phyloP scores from a whole-genome alignment of 2,888 invertebrate species.

The Spialia ferax region DNA sequence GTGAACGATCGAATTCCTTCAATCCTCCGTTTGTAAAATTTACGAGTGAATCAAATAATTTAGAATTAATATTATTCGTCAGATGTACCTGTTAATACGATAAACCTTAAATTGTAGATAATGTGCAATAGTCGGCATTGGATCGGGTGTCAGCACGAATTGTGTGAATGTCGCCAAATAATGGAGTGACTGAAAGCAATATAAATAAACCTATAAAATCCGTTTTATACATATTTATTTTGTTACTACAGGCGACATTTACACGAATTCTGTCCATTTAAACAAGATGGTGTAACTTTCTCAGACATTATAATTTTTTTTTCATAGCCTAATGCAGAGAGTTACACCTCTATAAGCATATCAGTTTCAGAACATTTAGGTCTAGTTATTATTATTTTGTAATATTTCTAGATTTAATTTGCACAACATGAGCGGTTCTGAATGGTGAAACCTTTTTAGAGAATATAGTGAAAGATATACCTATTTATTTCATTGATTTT shows the following conservation, averaged over 20 bases:
- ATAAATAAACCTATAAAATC: conserved; percentile 11
- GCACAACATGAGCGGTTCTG: conserved; percentile 47
- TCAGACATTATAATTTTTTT: conserved; percentile 2
- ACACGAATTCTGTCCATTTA: conserved; percentile 19
- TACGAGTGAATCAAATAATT: conserved; percentile 24
- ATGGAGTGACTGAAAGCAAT: not conserved
- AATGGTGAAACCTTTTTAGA: conserved; percentile 6
- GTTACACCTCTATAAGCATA: conserved; percentile 71
- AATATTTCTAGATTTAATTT: conserved; percentile 52
- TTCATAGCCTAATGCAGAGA: conserved; percentile 35
- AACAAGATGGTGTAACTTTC: conserved; percentile 28
- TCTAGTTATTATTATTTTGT: conserved; percentile 58
- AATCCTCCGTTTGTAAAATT: conserved; percentile 32
- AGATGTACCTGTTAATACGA: conserved; percentile 57
- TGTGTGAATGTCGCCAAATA: conserved; percentile 30
- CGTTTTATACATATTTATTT: conserved; percentile 33
- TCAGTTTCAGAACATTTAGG: conserved; percentile 68
- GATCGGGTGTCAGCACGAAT: not conserved
- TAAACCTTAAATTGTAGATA: conserved; percentile 50
- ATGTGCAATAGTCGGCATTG: conserved; percentile 49
- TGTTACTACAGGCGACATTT: conserved; percentile 22
- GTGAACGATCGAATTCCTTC: conserved; percentile 22
- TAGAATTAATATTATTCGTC: conserved; percentile 51
- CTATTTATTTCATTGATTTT: conserved; percentile 37
- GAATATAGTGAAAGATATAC: not conserved